Evolutionary conservation across 2,113 vertebrate genomes (phyloP).

Genomic region (Cardinalis cardinalis): DNA sequence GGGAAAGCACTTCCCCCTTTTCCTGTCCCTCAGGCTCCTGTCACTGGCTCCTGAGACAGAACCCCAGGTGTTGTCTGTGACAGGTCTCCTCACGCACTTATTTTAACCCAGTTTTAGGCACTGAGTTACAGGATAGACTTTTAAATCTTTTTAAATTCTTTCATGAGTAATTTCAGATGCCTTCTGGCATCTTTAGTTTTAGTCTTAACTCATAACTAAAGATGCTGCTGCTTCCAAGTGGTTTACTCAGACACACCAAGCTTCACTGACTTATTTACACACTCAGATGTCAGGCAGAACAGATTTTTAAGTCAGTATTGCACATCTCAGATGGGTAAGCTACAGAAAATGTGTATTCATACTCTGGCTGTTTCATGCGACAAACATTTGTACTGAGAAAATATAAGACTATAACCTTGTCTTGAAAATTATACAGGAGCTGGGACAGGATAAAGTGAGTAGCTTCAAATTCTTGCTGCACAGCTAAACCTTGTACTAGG

Average conservation of each 20-base stretch:
- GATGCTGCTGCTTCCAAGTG: neutral
- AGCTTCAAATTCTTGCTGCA: neutral
- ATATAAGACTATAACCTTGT: neutral
- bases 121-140: neutral
- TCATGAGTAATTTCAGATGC: neutral
- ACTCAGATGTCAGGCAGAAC: neutral
- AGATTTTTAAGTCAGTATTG: neutral
- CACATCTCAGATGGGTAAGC: neutral
- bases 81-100: neutral
- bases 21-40: neutral
- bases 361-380: neutral
- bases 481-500: neutral
- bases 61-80: neutral
- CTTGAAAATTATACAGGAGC: neutral
- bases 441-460: neutral
- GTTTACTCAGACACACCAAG: neutral
- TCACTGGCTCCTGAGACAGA: neutral
- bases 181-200: neutral
- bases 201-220: neutral
- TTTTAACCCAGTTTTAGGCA: neutral
- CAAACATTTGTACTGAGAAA: neutral
- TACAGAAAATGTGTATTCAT: neutral
- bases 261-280: fast-evolving
- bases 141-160: neutral
- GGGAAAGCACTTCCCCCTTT: neutral